Evolutionary conservation across 2,888 invertebrate species (phyloP), one percentile per base, ranked within the genome.

Genomic region (Ctenicera cuprea): DNA sequence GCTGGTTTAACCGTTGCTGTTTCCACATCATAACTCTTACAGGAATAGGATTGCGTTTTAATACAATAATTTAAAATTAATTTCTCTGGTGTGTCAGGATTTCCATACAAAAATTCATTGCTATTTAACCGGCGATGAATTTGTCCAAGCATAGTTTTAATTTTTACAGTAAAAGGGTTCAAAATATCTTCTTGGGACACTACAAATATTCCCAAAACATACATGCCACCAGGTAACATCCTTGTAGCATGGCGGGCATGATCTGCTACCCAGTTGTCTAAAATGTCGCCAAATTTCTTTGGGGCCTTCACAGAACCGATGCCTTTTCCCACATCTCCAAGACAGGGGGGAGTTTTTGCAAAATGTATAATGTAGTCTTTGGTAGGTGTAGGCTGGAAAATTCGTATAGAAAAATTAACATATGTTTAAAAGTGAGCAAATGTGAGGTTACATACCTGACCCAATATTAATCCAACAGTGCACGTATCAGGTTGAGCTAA

Each of bases 211-310:
- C 94, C 97, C 83, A 96, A 89, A 59, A 97, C 93, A 87, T 92
- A 92, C 89, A 97, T 92, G 54, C 97, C 97, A 48, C 97, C 97
- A 37, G 97, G 95, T 75, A 97, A 88, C 96, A 97, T 97, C 86
- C 95, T 91, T 1, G 94, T 93, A 0, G 95, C 94, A 89, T 95
- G 94, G 85, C 93, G 92, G 45, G 95, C 95, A 88, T 97, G 96
- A 83, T 95, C 94, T 0, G 92, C 92, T 2, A 94, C 89, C 91
- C 92, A 92, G 63, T 88, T 89, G 76, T 94, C 93, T 26, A 92
- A 91, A 65, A 94, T 88, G 75, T 90, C 90, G 79, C 87, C 88
- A 22, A 90, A 87, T 43, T 83, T 84, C 62, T 87, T 89, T 14
- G 83, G 77, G 65, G 86, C 80, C 69, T 87, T 86, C 37, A 83